Evolutionary conservation across 2,888 invertebrate species (phyloP), one percentile per base, ranked within the genome.

Genomic region (Xanthorhoe spadicearia): DNA sequence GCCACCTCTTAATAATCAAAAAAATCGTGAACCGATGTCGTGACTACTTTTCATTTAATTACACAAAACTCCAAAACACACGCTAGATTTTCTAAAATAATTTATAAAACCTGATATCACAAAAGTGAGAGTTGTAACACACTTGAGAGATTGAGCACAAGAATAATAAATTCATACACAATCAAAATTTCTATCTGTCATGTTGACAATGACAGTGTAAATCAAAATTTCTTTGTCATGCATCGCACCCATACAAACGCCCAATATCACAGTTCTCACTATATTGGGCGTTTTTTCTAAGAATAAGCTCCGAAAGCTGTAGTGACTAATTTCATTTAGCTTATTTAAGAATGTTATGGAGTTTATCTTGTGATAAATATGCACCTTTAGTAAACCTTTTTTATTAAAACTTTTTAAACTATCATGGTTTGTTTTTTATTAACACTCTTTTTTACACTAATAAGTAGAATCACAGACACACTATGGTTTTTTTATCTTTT

Each of bases 171-270:
- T 63, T 49, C 13, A 43, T 49, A 56, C 53, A 48, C 48, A 58
- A 50, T 66, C 38, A 55, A 35, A 51, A 51, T 64, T 62, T 66
- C 59, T 63, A 51, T 53, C 55, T 59, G 66, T 53, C 52, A 58
- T 53, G 15, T 17, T 19, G n/a, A 62, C 57, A 49, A 49, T 61
- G 19, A 2, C n/a, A 38, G 23, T 17, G 53, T 64, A 62, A 48
- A 70, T 72, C 66, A 70, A 62, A 51, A 64, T 69, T 67, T 59
- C 46, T 32, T 38, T 64, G 59, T 59, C 65, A 65, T 53, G 52
- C 66, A 61, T 7, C 70, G 68, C 64, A 62, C 66, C 70, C 62
- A 52, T 61, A 51, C n/a, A n/a, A n/a, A n/a, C n/a, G n/a, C n/a
- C n/a, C n/a, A n/a, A n/a, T n/a, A n/a, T n/a, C n/a, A n/a, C n/a